These are phyloP conservation scores for Volucella zonaria DNA, from an alignment of 2,888 invertebrate genomes.

Conservation along the genomic window DNA sequence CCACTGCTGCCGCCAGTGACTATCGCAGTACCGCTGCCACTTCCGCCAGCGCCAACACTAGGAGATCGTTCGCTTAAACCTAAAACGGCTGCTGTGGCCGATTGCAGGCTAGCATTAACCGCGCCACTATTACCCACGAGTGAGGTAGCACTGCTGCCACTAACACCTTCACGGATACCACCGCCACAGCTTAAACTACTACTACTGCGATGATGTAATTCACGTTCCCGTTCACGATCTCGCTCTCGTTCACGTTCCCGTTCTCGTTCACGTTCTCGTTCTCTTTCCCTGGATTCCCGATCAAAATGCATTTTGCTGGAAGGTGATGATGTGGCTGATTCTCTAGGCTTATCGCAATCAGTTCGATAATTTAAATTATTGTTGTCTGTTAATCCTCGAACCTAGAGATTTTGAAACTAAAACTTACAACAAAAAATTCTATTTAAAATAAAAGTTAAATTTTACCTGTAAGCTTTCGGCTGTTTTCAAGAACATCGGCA, in stretches of 20 bases:
- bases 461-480: constrained; percentile 93
- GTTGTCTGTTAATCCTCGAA: constrained; percentile 93
- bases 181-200: constrained; percentile 80
- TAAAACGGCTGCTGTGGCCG: constrained; percentile 79
- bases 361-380: constrained; percentile 84
- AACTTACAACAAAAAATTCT: not conserved
- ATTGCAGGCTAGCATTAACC: constrained; percentile 78
- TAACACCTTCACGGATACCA: constrained; percentile 70
- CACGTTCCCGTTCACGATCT: constrained; percentile 79
- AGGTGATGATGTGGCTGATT: constrained; percentile 81
- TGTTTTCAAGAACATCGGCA: constrained; percentile 95
- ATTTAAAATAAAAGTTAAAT: constrained; percentile 1
- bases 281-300: constrained; percentile 75
- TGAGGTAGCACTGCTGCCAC: constrained; percentile 77
- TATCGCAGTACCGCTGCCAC: constrained; percentile 64
- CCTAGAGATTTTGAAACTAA: constrained; percentile 76
- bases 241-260: constrained; percentile 77
- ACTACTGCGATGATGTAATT: constrained; percentile 81
- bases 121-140: constrained; percentile 78
- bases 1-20: constrained; percentile 77
- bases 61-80: constrained; percentile 82
- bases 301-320: constrained; percentile 77
- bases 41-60: constrained; percentile 80
- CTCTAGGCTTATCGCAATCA: constrained; percentile 82
- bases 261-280: constrained; percentile 78